phyloP scores from a whole-genome alignment of 2,113 vertebrate genomes.

The Hemibagrus wyckioides region DNA sequence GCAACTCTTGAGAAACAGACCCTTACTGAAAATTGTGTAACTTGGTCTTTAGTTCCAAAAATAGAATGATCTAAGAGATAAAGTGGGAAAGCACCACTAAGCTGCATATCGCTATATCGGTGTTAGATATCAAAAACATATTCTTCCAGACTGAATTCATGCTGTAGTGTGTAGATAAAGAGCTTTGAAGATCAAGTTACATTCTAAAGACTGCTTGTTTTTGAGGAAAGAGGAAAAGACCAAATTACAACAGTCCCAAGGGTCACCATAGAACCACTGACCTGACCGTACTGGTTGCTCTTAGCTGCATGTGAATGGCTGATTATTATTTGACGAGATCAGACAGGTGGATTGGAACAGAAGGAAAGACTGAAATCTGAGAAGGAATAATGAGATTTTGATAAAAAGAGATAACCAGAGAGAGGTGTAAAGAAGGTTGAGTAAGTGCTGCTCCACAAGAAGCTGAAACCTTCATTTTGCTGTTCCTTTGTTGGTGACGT shows the following conservation, averaged over 20 bases:
- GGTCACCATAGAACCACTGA: neutral
- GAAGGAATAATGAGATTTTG: neutral
- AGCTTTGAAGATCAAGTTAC: neutral
- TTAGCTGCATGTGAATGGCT: neutral
- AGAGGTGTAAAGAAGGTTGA: neutral
- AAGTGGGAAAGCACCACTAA: neutral
- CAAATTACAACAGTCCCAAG: neutral
- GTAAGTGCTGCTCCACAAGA: neutral
- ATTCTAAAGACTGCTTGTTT: neutral
- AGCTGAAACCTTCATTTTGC: too few species aligned
- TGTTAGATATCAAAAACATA: neutral
- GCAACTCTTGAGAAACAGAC: neutral
- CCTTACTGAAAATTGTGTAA: neutral
- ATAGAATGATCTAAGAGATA: neutral
- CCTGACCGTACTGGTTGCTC: neutral
- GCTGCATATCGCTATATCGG: neutral
- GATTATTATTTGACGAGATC: neutral
- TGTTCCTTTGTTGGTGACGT: neutral
- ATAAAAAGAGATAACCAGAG: neutral
- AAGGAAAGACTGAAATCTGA: conserved; percentile 11
- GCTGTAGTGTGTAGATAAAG: neutral
- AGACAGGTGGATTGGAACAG: neutral
- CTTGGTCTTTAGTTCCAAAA: neutral
- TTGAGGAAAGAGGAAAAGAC: neutral
- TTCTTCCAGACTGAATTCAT: neutral